Base-by-base conservation (phyloP, 53 echinoderm and acorn worm genomes). In the Henricia sp. region DNA sequence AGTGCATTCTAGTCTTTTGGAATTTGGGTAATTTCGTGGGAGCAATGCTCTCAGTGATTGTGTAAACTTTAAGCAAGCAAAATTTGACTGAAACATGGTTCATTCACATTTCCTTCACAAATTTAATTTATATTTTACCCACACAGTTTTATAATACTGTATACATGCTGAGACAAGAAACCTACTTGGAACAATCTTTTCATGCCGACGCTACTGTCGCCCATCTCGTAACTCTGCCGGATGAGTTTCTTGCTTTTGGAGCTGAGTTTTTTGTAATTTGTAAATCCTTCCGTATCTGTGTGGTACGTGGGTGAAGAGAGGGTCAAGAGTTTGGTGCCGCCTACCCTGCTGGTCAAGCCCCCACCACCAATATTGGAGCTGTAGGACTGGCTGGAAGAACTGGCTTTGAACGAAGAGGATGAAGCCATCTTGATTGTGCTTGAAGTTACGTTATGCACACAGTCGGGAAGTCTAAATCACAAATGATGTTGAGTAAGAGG, bases 121-220 rank as follows among this genome's bases (percentile, higher is more conserved):
- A 8, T 46, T 14, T 46, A 46, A 46, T 14, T 46, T 46, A 46
- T 46, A 8, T 14, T 46, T 46, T 46, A 8, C 14, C 8, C 9
- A 10, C 8, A 46, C 14, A 46, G 14, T 46, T 39, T 68, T 37
- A 20, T 39, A 19, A 84, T 37, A 68, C 29, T 41, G 76, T 71
- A 88, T 41, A 68, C 66, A 76, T 64, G 52, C 42, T 70, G 83
- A 73, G 20, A 28, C 27, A 71, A 70, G 10, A 46, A 75, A 50
- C 99, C 91, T 99, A 99, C 99, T 99, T 99, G 91, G 74, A 88
- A 95, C 70, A 99, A 84, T 70, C 95, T 88, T 70, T 87, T 99
- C 90, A 95, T 92, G 68, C 94, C 94, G 70, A 82, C 92, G 29
- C 86, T 89, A 46, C 92, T 88, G 83, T 90, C 92, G 13, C 99